A percentile compares a stretch with the other conserved stretches of the same genome.
Evolutionary conservation across 2,113 vertebrate genomes (phyloP).

Genomic region (Lontra canadensis): DNA sequence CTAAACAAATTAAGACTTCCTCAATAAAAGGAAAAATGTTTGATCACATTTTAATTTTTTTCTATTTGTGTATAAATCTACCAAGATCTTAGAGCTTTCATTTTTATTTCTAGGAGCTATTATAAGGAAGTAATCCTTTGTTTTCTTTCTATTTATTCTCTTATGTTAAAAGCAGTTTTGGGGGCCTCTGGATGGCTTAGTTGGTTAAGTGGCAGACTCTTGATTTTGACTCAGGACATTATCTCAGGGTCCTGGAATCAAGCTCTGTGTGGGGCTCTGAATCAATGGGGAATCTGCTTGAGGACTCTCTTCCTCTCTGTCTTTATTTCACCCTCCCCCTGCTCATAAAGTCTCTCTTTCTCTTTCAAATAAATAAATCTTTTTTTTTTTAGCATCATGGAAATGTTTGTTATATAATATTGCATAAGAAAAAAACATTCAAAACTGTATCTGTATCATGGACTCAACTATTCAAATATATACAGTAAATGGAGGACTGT

Average conservation of each 20-base stretch:
- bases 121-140: not conserved
- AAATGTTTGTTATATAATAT: no score
- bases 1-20: not conserved
- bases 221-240: not conserved
- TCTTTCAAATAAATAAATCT: no score
- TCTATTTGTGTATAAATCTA: not conserved
- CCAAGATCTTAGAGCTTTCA: not conserved
- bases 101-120: not conserved
- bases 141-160: not conserved
- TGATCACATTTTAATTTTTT: not conserved
- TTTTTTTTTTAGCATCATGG: no score
- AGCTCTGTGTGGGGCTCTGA: not conserved
- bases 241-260: not conserved
- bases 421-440: no score
- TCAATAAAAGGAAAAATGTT: not conserved
- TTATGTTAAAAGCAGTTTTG: not conserved
- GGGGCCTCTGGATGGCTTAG: not conserved
- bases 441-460: no score
- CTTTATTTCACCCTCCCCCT: not conserved
- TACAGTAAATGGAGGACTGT: no score
- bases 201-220: not conserved
- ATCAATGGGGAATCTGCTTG: not conserved
- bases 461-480: no score
- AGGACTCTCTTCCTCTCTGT: not conserved
- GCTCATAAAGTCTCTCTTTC: not conserved